These are phyloP conservation scores for Odobenus rosmarus DNA, from an alignment of 2,113 vertebrate genomes.

Conservation along the genomic window DNA sequence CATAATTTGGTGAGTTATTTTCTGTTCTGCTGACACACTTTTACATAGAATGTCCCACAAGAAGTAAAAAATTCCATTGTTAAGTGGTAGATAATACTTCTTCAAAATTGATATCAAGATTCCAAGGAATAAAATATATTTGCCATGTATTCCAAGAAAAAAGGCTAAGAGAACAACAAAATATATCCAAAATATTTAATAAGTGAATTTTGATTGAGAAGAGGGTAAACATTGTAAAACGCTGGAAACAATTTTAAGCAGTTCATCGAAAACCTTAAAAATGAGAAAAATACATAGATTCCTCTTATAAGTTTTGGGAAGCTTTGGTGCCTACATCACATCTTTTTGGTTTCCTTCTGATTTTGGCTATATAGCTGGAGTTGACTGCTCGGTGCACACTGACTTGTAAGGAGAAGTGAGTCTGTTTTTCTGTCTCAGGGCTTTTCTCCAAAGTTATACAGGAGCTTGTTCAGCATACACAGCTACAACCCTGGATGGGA, in stretches of 20 bases:
- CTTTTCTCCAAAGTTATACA: neutral
- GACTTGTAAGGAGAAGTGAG: neutral
- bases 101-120: neutral
- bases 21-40: neutral
- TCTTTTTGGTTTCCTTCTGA: neutral
- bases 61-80: neutral
- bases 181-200: neutral
- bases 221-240: neutral
- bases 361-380: fast-evolving
- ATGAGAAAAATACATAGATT: neutral
- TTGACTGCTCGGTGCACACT: neutral
- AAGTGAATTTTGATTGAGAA: neutral
- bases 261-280: neutral
- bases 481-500: neutral
- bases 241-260: neutral
- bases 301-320: neutral
- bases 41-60: neutral
- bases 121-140: neutral
- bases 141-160: neutral
- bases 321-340: neutral
- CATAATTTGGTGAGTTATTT: neutral
- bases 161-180: neutral
- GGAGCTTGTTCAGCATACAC: neutral
- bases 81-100: neutral
- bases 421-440: neutral